phyloP scores from a whole-genome alignment of 2,797 vertebrate species.

The Nothura maculosa region DNA sequence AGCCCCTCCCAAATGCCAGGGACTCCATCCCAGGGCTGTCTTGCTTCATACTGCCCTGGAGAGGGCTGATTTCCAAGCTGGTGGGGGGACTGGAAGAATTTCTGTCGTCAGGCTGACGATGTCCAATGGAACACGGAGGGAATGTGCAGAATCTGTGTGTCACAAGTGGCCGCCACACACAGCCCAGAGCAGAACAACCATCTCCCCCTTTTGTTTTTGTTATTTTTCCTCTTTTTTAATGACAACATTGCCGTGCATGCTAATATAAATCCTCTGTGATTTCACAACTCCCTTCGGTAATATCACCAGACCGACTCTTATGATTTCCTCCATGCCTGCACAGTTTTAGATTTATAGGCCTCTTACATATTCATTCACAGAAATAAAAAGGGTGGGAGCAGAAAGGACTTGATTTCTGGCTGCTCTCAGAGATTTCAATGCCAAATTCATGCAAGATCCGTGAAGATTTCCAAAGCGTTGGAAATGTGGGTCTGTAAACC shows the following conservation, averaged over 20 bases:
- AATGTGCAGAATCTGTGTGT: neutral
- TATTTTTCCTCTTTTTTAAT: neutral
- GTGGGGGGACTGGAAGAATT: neutral
- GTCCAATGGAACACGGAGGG: neutral
- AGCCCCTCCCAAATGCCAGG: neutral
- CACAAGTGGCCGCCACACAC: neutral
- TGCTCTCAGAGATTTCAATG: conserved; percentile 31
- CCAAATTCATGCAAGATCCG: neutral
- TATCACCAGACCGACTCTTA: conserved; percentile 62
- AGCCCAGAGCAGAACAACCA: conserved; percentile 1
- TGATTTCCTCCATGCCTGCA: conserved; percentile 59
- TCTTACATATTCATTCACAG: conserved; percentile 67
- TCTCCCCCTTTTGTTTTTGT: neutral
- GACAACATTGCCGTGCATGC: neutral
- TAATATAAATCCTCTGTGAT: conserved; percentile 63
- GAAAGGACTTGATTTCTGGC: conserved; percentile 52
- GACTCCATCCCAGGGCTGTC: neutral
- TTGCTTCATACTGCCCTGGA: neutral
- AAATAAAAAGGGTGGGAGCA: conserved; percentile 59
- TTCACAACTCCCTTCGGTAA: conserved; percentile 57
- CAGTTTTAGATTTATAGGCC: conserved; percentile 68
- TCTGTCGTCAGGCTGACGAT: fast-evolving
- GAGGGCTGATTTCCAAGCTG: neutral
- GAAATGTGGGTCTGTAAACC: conserved; percentile 20
- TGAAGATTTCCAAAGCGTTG: neutral